phyloP scores from a whole-genome alignment of 2,113 vertebrate species.

The Ranitomeya imitator region DNA sequence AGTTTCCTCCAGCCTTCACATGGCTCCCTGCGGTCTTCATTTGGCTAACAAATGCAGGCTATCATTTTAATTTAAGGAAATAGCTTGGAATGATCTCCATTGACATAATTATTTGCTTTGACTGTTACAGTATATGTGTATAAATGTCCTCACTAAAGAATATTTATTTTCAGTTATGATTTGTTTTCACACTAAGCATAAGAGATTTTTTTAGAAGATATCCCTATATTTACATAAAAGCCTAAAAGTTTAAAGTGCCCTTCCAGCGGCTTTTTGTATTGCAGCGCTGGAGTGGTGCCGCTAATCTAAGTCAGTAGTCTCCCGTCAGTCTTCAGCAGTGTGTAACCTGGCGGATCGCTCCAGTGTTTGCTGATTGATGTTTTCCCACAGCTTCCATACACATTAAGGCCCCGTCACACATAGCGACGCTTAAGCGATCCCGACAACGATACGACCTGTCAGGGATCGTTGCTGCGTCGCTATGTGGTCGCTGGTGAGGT shows the following conservation, averaged over 20 bases:
- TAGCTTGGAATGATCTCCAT: conserved; percentile 1
- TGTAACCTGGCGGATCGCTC: no score
- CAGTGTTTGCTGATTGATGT: no score
- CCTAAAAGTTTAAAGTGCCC: neutral
- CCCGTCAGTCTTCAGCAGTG: no score
- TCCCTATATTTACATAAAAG: neutral
- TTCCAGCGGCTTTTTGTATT: neutral
- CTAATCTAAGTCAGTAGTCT: no score
- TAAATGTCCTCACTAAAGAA: neutral
- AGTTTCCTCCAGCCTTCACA: conserved; percentile 21
- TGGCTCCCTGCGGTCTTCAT: conserved; percentile 39
- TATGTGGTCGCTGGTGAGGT: no score
- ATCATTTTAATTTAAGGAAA: conserved; percentile 52
- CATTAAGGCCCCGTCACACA: no score
- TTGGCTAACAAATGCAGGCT: conserved; percentile 42
- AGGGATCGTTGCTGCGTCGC: no score
- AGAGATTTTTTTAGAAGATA: neutral
- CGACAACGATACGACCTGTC: no score
- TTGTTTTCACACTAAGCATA: neutral
- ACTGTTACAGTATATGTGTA: neutral
- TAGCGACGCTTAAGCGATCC: no score
- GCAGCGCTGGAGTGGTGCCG: no score
- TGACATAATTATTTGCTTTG: conserved; percentile 41
- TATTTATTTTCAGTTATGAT: neutral
- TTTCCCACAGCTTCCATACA: no score